phyloP scores from a whole-genome alignment of 2,888 invertebrate genomes.

The Polia nebulosa region DNA sequence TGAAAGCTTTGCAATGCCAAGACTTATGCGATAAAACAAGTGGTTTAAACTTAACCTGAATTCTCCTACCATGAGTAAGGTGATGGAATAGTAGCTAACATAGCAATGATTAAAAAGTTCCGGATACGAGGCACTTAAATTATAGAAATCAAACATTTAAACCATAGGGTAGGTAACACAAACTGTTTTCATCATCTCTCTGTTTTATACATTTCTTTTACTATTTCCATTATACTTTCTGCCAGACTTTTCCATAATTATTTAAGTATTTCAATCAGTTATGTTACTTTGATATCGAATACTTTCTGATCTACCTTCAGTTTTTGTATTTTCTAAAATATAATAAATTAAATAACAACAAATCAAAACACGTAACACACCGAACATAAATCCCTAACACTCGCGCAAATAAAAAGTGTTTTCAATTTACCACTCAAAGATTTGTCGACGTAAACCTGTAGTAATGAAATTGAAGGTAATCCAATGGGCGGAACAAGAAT shows the following conservation, averaged over 20 bases:
- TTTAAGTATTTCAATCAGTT: no score
- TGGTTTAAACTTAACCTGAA: slow-evolving; percentile 55
- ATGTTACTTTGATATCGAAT: no score
- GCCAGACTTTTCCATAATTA: no score
- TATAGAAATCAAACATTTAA: no score
- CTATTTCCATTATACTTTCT: no score
- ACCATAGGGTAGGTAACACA: no score
- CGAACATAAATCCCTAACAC: slow-evolving; percentile 15
- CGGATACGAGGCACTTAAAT: no score
- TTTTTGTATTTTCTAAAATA: background rate
- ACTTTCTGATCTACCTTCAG: background rate
- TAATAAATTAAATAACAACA: background rate
- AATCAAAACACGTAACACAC: slow-evolving; percentile 2
- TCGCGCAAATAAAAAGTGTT: slow-evolving; percentile 45
- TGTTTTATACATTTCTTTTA: background rate
- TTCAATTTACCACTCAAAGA: slow-evolving; percentile 46
- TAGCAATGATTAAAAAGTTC: background rate
- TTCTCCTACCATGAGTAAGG: slow-evolving; percentile 43
- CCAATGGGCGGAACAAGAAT: slow-evolving; percentile 63
- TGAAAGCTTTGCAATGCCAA: slow-evolving; percentile 65
- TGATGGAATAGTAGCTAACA: background rate
- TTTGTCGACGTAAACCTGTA: slow-evolving; percentile 53
- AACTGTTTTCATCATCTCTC: background rate
- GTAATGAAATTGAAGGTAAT: slow-evolving; percentile 70
- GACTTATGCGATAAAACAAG: slow-evolving; percentile 62